Evolutionary conservation across 2,888 invertebrate species (phyloP).

Genomic region (Sinodicranocentrus sp.): DNA sequence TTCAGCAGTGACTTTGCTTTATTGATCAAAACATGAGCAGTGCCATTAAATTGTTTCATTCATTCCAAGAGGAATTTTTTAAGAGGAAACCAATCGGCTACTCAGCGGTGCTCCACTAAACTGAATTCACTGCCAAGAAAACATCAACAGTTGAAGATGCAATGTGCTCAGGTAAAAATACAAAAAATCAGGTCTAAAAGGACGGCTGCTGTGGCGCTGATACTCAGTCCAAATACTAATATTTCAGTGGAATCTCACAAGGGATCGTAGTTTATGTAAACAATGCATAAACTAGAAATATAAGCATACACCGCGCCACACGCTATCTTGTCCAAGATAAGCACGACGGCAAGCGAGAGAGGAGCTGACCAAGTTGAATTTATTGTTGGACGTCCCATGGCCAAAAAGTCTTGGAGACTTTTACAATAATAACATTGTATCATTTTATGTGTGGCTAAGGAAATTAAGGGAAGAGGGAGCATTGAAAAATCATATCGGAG

Average conservation of each 20-base stretch:
- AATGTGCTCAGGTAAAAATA: no score
- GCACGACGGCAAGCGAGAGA: conserved; percentile 24
- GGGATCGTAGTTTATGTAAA: conserved; percentile 23
- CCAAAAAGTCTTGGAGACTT: conserved; percentile 48
- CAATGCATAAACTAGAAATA: conserved; percentile 25
- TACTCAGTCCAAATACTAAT: no score
- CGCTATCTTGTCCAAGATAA: conserved; percentile 15
- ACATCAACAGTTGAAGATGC: no score
- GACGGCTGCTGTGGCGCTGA: no score
- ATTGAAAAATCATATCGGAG: background rate
- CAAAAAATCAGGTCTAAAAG: no score
- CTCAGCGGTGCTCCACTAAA: conserved; percentile 25
- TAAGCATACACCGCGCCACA: background rate
- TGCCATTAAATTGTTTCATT: conserved; percentile 2
- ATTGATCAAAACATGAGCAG: conserved; percentile 21
- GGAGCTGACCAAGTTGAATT: conserved; percentile 54
- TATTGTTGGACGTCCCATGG: conserved; percentile 66
- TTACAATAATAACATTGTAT: conserved; percentile 32
- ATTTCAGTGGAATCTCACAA: background rate
- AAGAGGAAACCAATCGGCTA: conserved; percentile 4
- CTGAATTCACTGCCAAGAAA: conserved; percentile 1
- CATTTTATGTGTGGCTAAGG: conserved; percentile 40
- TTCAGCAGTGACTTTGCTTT: conserved; percentile 29
- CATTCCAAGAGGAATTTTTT: background rate
- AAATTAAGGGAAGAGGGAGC: conserved; percentile 12